Percentiles rank a stretch among this genome's conserved stretches.
Evolutionary conservation across 2,797 vertebrate species (phyloP).

Genomic region (Psittacula derbiana): DNA sequence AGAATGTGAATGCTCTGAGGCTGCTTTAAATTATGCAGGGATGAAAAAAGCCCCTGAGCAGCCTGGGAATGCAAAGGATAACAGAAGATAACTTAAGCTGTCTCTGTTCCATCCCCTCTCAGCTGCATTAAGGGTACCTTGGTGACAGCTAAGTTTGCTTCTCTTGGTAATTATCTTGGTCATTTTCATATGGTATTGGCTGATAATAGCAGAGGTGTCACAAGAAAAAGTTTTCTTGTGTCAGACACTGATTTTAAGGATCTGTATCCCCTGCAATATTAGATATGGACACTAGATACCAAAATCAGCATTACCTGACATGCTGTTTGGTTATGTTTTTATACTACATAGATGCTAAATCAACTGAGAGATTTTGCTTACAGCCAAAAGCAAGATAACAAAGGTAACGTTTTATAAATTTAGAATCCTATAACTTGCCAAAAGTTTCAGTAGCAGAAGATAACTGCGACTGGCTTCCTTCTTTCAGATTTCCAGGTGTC

Average conservation of each 20-base stretch:
- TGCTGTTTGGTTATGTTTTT: background rate
- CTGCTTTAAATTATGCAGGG: background rate
- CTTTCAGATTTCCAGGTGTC: background rate
- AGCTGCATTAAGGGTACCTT: background rate
- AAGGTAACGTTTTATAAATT: slow-evolving; percentile 37
- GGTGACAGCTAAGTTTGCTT: background rate
- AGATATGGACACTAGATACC: background rate
- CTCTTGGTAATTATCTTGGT: background rate
- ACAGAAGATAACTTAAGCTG: background rate
- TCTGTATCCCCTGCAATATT: background rate
- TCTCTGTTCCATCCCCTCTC: background rate
- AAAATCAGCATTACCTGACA: background rate
- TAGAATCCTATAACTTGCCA: background rate
- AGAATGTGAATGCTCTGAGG: background rate
- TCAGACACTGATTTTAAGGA: background rate
- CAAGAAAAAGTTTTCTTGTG: background rate
- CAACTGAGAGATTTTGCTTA: background rate
- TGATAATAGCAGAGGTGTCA: background rate
- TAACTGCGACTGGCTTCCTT: background rate
- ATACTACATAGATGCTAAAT: background rate
- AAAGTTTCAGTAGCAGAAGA: background rate
- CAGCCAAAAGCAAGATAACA: slow-evolving; percentile 10
- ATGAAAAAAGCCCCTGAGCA: background rate
- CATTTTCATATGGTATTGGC: background rate
- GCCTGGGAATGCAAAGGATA: background rate